Evolutionary conservation across 2,888 invertebrate genomes (phyloP).

Genomic region (Agrochola circellaris): DNA sequence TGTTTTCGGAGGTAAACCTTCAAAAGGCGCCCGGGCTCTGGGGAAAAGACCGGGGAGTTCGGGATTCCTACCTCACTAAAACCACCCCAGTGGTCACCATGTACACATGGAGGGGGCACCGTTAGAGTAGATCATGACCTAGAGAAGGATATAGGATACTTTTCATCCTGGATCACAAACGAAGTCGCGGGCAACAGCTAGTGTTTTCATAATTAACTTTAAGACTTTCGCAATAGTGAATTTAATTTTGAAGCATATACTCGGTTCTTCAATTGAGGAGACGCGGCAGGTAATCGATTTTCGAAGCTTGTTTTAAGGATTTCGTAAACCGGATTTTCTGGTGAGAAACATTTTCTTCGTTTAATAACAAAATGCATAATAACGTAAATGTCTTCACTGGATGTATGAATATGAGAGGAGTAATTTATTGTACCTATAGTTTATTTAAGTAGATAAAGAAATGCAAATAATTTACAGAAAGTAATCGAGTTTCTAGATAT

Average conservation of each 20-base stretch:
- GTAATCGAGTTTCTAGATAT: neutral
- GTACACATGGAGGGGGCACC: no score
- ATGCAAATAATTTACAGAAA: neutral
- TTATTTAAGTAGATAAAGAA: neutral
- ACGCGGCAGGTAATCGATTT: slow-evolving; percentile 14
- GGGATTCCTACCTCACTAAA: no score
- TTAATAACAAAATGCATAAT: neutral
- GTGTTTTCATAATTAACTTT: slow-evolving; percentile 17
- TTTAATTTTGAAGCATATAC: slow-evolving; percentile 10
- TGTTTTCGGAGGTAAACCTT: no score
- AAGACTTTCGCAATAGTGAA: slow-evolving; percentile 24
- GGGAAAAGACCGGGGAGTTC: no score
- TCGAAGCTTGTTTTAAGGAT: slow-evolving; percentile 9
- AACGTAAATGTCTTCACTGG: neutral
- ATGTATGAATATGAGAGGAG: neutral
- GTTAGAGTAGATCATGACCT: no score
- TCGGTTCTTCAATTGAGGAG: slow-evolving; percentile 16
- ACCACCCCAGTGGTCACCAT: no score
- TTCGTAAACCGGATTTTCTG: slow-evolving; percentile 12
- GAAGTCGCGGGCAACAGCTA: no score
- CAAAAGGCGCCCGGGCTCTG: no score
- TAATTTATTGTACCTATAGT: neutral
- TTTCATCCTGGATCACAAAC: no score
- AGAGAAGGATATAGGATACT: no score
- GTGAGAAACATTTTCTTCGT: slow-evolving; percentile 15